Base-by-base conservation (phyloP, 2,797 vertebrate species). In the Pipistrellus kuhlii region DNA sequence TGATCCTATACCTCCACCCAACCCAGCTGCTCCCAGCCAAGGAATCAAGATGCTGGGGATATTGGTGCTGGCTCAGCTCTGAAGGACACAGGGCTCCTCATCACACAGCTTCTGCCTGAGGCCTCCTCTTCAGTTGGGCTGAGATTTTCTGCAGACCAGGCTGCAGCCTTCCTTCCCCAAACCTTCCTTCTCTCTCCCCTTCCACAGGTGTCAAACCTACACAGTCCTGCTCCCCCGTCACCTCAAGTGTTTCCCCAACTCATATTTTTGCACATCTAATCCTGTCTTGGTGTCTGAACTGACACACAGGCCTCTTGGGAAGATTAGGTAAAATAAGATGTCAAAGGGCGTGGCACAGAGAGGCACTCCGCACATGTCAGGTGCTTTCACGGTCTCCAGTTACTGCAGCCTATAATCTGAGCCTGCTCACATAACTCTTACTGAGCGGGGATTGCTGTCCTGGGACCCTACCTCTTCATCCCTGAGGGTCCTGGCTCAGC, bases 261-360 rank as follows among this genome's bases (percentile, higher is more conserved):
- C 23, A 48, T 44, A 46, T 59, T 48, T 64, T 15, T 69, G 75
- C 10, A 44, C 13, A 53, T 53, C 57, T 76, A 66, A 80, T 25
- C 53, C 51, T 23, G 21, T 41, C 62, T 73, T 18, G 46, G 13
- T 48, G 51, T n/a, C 44, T 55, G 8, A 81, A 71, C 44, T 23
- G 55, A 93, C 48, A 72, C 44, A 15, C 48, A 32, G 30, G 21
- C 46, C 59, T 93, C 84, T 87, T 23, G 30, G 76, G 38, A 84
- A 57, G 44, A 48, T 57, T 41, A 88, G 46, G 18, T 25, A 51
- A 44, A 59, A 23, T 35, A 23, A 23, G 35, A 38, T 27, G 11
- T 88, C 44, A 27, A 53, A 62, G 78, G 46, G 71, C 38, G 13
- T 15, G 38, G 38, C 13, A 5, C 8, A 62, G 32, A 57, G 18